Percentiles rank a stretch among this genome's conserved stretches.
Conservation (phyloP, 2,888 invertebrate species). For the Melieria crassipennis region DNA sequence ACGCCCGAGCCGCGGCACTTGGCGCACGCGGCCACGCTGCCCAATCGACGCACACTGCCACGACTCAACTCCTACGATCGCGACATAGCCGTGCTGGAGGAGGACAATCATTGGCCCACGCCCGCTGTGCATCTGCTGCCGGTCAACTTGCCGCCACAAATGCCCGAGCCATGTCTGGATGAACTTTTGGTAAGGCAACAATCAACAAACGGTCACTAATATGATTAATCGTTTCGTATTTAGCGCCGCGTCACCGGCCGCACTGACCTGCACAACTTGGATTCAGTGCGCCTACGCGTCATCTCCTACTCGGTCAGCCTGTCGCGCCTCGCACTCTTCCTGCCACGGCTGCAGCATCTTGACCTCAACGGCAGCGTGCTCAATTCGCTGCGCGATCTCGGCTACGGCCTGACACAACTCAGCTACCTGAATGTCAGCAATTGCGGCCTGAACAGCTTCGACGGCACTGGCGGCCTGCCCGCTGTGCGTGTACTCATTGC, state of each 20-base stretch:
- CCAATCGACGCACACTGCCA: constrained; percentile 26
- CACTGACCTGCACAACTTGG: constrained; percentile 67
- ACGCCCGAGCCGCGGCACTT: constrained; percentile 24
- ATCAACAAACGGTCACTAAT: not conserved
- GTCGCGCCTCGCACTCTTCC: constrained; percentile 71
- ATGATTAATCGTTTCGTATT: not conserved
- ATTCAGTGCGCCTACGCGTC: constrained; percentile 72
- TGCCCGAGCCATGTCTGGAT: constrained; percentile 71
- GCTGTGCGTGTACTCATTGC: constrained; percentile 72
- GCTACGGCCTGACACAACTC: constrained; percentile 71
- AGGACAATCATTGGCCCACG: constrained; percentile 60
- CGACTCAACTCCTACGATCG: constrained; percentile 52
- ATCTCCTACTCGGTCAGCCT: constrained; percentile 74
- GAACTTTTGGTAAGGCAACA: constrained; percentile 69
- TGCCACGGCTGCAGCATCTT: constrained; percentile 72
- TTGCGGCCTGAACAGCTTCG: constrained; percentile 74
- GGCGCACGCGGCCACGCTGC: constrained; percentile 5
- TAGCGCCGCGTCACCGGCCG: constrained; percentile 66
- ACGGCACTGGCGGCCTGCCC: constrained; percentile 75
- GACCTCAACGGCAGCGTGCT: constrained; percentile 76
- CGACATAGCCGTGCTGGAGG: constrained; percentile 56
- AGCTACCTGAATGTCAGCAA: constrained; percentile 70
- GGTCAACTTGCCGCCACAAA: constrained; percentile 65
- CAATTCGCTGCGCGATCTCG: constrained; percentile 75
- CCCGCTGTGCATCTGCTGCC: constrained; percentile 69